Evolutionary conservation across 2,888 invertebrate species (phyloP), one percentile per base, ranked within the genome.

Genomic region (Neoascia interrupta): DNA sequence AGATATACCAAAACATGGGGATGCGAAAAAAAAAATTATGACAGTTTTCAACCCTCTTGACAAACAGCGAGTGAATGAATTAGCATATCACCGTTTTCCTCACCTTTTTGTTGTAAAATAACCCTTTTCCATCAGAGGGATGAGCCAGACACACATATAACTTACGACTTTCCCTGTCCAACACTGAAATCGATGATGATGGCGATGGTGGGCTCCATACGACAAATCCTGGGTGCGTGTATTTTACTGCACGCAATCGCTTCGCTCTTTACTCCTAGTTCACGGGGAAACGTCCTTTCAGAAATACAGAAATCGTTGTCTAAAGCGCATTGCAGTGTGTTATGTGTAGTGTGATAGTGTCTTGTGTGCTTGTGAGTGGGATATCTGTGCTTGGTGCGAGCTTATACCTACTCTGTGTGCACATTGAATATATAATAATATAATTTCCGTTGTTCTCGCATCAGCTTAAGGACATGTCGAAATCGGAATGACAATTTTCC

Each of bases 401-500:
- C 13, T 23, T 23, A 39, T 51, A 28, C 28, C 8, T 21, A 11
- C 19, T 53, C 21, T 3, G 45, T 39, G 56, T 51, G 63, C 54
- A 64, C 39, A 54, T 54, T 60, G 76, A 76, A 76, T 70, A 58
- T 70, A 70, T 70, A 66, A 76, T 76, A 66, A 70, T 70, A 76
- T 76, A 70, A 70, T 76, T 70, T 54, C 41, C 70, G 76, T 64
- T 70, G 76, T 70, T 76, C 64, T 76, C 23, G 53, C 34, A 76
- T 58, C 26, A 70, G 70, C 64, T 76, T 76, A 60, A 76, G 76
- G 70, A 76, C 53, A 60, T 70, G 70, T 70, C 70, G 60, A 76
- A 70, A 66, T 76, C 54, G 36, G 43, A 76, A 76, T 76, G 70
- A 66, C 76, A 70, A 70, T 70, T 47, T 76, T 66, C 60, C 37